Conservation (phyloP, 1,140 invertebrate genomes). For the Heliconius congener region DNA sequence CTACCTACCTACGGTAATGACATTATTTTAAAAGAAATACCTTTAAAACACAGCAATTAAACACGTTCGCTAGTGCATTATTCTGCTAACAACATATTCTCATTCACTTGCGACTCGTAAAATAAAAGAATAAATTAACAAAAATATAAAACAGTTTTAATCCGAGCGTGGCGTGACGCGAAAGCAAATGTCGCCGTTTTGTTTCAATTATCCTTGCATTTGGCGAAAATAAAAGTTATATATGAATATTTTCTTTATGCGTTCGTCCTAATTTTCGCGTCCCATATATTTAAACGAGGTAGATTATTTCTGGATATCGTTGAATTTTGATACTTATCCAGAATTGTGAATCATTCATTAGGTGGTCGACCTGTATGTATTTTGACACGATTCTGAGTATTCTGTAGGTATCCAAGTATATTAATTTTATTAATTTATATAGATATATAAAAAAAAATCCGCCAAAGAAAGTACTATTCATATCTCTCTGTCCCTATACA, state of each 20-base stretch:
- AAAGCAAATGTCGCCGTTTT: conserved; percentile 65
- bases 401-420: no score
- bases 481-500: not conserved
- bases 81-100: not conserved
- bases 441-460: not conserved
- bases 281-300: conserved; percentile 4
- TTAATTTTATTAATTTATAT: not conserved
- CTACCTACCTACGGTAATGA: no score
- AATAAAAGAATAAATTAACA: conserved; percentile 32
- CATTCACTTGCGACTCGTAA: not conserved
- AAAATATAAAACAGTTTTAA: conserved; percentile 40
- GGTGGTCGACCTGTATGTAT: not conserved
- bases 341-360: conserved; percentile 1
- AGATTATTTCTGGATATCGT: not conserved
- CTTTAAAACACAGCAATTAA: not conserved
- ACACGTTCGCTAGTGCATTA: not conserved
- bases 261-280: conserved; percentile 30
- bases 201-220: conserved; percentile 63
- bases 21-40: not conserved
- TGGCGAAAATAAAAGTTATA: conserved; percentile 51
- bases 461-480: not conserved
- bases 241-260: conserved; percentile 41
- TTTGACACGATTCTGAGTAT: not conserved
- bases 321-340: not conserved
- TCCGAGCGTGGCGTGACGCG: conserved; percentile 59